These are phyloP conservation scores for Etheostoma spectabile DNA, from an alignment of 2,113 vertebrate species.

Conservation along the genomic window DNA sequence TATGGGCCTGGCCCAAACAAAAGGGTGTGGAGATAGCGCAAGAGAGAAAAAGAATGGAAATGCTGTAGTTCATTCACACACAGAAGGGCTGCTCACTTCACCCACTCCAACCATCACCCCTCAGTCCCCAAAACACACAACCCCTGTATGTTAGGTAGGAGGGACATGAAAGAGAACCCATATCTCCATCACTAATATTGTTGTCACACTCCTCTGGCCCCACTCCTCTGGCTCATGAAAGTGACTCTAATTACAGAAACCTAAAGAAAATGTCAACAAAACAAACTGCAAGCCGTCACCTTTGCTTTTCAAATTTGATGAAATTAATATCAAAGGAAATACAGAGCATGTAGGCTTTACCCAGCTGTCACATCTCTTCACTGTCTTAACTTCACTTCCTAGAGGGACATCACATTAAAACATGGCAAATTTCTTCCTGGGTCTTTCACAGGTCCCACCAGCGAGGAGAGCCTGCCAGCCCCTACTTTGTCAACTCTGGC, in stretches of 20 bases:
- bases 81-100: constrained; percentile 74
- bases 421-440: not conserved
- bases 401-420: not conserved
- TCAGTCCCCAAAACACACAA: constrained; percentile 3
- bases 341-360: not conserved
- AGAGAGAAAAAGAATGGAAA: constrained; percentile 41
- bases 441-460: constrained; percentile 86
- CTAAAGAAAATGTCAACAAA: constrained; percentile 41
- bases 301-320: constrained; percentile 12
- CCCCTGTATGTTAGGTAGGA: constrained; percentile 37
- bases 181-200: constrained; percentile 52
- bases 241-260: constrained; percentile 70
- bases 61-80: constrained; percentile 66
- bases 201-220: too few relatives aligned
- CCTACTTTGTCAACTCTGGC: constrained; percentile 92
- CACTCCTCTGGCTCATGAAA: constrained; percentile 71
- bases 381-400: not conserved
- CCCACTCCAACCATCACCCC: constrained; percentile 20
- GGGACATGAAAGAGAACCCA: constrained; percentile 37
- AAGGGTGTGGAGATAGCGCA: constrained; percentile 55
- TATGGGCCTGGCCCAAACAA: constrained; percentile 58
- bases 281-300: constrained; percentile 25
- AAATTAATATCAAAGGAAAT: constrained; percentile 24
- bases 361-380: not conserved
- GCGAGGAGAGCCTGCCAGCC: constrained; percentile 87